These are phyloP conservation scores for Myathropa florea DNA, from an alignment of 2,888 invertebrate genomes.

Conservation along the genomic window DNA sequence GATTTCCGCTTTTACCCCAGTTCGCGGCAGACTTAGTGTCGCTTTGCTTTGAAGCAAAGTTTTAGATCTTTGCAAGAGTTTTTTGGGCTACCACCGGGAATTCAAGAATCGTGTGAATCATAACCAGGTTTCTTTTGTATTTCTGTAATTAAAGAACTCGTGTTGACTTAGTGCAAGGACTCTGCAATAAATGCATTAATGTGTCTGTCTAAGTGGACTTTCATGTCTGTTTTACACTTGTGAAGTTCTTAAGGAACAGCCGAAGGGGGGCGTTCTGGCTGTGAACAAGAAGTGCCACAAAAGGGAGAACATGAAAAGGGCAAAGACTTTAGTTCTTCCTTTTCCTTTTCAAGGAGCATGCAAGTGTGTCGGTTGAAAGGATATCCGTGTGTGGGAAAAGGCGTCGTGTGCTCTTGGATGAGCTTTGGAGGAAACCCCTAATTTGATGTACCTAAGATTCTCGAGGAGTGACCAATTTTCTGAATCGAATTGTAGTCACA, in stretches of 20 bases:
- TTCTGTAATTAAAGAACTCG: conserved; percentile 25
- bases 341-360: background rate
- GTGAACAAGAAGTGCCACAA: background rate
- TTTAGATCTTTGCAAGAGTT: conserved; percentile 39
- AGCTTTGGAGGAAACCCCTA: no score
- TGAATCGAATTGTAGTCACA: no score
- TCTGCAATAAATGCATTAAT: conserved; percentile 48
- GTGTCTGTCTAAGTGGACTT: conserved; percentile 46
- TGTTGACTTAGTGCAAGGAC: conserved; percentile 39
- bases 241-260: background rate
- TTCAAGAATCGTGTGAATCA: conserved; percentile 12
- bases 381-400: background rate
- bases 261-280: background rate
- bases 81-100: conserved; percentile 3
- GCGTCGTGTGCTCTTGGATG: background rate
- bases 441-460: no score
- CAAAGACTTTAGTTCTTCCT: background rate
- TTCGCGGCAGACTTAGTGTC: conserved; percentile 17
- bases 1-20: conserved; percentile 47
- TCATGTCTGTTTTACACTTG: background rate
- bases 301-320: background rate
- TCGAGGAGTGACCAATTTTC: no score
- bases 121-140: background rate
- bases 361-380: background rate
- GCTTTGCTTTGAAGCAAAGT: background rate